A percentile compares a stretch with the other conserved stretches of the same genome.
These are phyloP conservation scores for Pogonus chalceus DNA, from an alignment of 1,140 invertebrate species.

Conservation along the genomic window DNA sequence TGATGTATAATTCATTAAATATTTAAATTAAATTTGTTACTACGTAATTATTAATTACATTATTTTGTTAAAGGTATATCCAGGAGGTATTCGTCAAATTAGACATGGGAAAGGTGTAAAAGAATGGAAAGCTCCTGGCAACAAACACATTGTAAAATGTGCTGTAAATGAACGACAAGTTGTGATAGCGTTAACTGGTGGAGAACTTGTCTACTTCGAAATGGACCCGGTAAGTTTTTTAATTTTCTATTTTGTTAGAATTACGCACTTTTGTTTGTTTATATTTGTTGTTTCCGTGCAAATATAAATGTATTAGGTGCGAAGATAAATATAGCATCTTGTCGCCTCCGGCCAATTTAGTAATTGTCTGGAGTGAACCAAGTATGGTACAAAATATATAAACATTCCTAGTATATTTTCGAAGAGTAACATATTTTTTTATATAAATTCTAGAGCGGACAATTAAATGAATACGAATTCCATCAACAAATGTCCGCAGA, in stretches of 20 bases:
- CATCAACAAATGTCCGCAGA: conserved; percentile 93
- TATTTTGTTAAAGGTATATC: conserved; percentile 62
- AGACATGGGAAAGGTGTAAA: conserved; percentile 94
- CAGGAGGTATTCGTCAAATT: conserved; percentile 98
- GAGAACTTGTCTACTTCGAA: conserved; percentile 98
- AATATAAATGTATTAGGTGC: not conserved
- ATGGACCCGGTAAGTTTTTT: conserved; percentile 86
- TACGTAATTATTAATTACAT: not conserved
- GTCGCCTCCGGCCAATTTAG: conserved; percentile 26
- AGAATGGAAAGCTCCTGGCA: conserved; percentile 97
- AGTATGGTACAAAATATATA: conserved; percentile 11
- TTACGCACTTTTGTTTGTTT: not conserved
- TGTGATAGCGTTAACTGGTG: conserved; percentile 93
- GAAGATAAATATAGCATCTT: conserved; percentile 13
- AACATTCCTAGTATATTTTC: no score
- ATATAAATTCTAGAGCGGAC: conserved; percentile 64
- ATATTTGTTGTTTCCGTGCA: not conserved
- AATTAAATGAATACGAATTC: conserved; percentile 97
- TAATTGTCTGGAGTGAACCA: conserved; percentile 27
- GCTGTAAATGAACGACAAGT: conserved; percentile 98
- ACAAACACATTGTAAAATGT: conserved; percentile 94
- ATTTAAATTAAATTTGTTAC: not conserved
- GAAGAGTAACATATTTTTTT: conserved; percentile 11
- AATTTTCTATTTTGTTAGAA: not conserved
- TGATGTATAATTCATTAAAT: not conserved